A percentile compares a stretch with the other conserved stretches of the same genome.
Evolutionary conservation across 2,888 invertebrate genomes (phyloP).

Genomic region (Ormyrus thymus): DNA sequence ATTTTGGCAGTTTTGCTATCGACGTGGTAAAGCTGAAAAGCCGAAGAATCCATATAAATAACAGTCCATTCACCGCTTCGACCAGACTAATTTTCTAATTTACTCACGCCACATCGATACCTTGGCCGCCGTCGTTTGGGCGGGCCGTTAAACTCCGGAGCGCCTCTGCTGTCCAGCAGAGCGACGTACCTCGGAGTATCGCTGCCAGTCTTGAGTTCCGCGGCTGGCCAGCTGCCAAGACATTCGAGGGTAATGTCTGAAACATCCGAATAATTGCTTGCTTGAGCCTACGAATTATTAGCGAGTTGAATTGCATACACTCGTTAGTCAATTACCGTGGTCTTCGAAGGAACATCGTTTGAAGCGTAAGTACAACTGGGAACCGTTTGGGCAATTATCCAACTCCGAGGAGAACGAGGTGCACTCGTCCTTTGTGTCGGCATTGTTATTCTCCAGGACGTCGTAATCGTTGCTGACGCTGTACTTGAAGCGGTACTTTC

Average conservation of each 20-base stretch:
- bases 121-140: slow-evolving; percentile 73
- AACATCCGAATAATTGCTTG: not conserved
- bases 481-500: slow-evolving; percentile 79
- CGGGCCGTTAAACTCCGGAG: slow-evolving; percentile 61
- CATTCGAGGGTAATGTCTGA: slow-evolving; percentile 80
- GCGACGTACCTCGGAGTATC: slow-evolving; percentile 78
- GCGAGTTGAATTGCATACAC: too few relatives aligned
- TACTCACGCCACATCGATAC: slow-evolving; percentile 80
- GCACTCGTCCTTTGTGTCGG: slow-evolving; percentile 76
- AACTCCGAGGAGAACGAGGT: slow-evolving; percentile 77
- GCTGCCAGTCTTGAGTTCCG: slow-evolving; percentile 67
- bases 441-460: slow-evolving; percentile 76
- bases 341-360: slow-evolving; percentile 78
- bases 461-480: slow-evolving; percentile 76
- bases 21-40: slow-evolving; percentile 75
- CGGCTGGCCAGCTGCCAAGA: slow-evolving; percentile 78
- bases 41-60: not conserved
- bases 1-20: slow-evolving; percentile 77
- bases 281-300: too few relatives aligned
- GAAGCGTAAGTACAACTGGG: slow-evolving; percentile 78
- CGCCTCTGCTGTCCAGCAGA: slow-evolving; percentile 76
- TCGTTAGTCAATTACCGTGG: slow-evolving; percentile 74
- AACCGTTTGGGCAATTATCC: slow-evolving; percentile 80
- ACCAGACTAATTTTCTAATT: not conserved
- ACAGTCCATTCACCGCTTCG: not conserved